Percentiles rank a stretch among this genome's conserved stretches.
phyloP scores from a whole-genome alignment of 2,113 vertebrate species.

The Cephalopterus ornatus region DNA sequence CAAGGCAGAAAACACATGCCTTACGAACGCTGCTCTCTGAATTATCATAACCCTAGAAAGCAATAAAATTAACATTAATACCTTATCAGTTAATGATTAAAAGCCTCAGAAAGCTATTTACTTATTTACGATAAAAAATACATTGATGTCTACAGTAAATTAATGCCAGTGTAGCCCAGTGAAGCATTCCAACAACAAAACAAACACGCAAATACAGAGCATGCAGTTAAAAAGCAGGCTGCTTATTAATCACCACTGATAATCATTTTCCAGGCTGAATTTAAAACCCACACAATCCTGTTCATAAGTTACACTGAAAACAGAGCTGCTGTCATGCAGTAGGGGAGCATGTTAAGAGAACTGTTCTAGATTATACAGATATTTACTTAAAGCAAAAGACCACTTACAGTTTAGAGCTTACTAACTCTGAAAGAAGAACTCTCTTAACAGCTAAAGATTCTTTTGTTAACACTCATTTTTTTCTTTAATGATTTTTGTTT shows the following conservation, averaged over 20 bases:
- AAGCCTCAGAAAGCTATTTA: slow-evolving; percentile 13
- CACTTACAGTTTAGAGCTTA: background rate
- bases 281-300: background rate
- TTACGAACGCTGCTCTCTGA: slow-evolving; percentile 97
- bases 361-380: background rate
- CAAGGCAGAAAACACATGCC: slow-evolving; percentile 96
- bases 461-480: background rate
- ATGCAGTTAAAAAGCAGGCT: background rate
- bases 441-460: background rate
- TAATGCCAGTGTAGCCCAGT: background rate
- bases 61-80: slow-evolving; percentile 55
- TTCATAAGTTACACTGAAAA: background rate
- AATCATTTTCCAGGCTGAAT: background rate
- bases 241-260: background rate
- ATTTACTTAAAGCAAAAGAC: background rate
- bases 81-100: slow-evolving; percentile 39
- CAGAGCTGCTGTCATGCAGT: background rate
- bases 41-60: slow-evolving; percentile 91
- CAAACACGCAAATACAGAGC: background rate
- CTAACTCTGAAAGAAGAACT: background rate
- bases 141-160: background rate
- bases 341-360: background rate
- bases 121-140: slow-evolving; percentile 23
- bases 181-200: background rate
- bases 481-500: background rate